Conservation (phyloP, 2,113 vertebrate genomes). For the Narcine bancroftii region DNA sequence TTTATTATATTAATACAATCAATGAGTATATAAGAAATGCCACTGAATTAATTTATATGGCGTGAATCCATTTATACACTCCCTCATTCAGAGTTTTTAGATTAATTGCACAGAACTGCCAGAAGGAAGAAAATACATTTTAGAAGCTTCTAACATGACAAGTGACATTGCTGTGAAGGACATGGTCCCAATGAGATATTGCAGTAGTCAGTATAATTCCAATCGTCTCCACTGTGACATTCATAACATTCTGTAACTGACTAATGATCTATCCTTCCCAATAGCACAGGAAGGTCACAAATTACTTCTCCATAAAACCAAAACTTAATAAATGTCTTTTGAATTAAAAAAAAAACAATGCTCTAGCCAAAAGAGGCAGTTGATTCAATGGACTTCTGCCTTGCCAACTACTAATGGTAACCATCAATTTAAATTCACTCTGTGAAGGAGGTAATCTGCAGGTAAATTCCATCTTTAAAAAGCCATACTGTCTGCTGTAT, state of each 20-base stretch:
- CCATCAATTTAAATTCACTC: background rate
- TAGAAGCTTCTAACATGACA: background rate
- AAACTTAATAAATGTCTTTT: background rate
- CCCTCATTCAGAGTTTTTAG: no score
- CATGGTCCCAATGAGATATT: background rate
- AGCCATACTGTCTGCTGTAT: background rate
- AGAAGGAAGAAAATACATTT: background rate
- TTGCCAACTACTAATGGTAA: background rate
- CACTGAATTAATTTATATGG: slow-evolving; percentile 17
- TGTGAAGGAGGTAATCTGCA: background rate
- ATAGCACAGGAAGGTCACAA: background rate
- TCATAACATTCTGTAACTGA: background rate
- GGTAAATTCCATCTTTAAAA: background rate
- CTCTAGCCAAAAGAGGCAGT: background rate
- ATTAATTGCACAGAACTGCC: background rate
- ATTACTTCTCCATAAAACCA: background rate
- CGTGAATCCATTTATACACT: background rate
- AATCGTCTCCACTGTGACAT: background rate
- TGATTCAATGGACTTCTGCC: background rate
- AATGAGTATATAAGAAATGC: background rate
- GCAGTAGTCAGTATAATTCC: background rate
- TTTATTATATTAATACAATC: background rate
- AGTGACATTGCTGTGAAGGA: background rate
- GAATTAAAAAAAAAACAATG: background rate
- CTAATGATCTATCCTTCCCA: background rate